Evolutionary conservation across 2,797 vertebrate genomes (phyloP).

Genomic region (Denticeps clupeoides): DNA sequence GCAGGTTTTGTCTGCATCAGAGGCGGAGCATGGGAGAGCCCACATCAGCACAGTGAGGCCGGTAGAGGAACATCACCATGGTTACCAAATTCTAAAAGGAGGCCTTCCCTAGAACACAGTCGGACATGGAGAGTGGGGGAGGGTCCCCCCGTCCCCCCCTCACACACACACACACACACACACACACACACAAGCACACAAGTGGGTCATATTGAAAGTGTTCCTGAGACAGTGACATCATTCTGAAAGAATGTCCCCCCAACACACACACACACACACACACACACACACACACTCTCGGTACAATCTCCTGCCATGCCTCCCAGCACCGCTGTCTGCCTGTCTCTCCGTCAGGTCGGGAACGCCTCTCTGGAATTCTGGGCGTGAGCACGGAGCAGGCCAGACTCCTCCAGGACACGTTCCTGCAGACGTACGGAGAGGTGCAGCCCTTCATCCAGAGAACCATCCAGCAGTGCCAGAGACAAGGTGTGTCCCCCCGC

Average conservation of each 20-base stretch:
- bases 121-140: conserved; percentile 22
- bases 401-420: conserved; percentile 70
- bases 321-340: not conserved
- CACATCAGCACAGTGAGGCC: conserved; percentile 12
- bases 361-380: conserved; percentile 72
- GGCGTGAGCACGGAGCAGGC: conserved; percentile 68
- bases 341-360: conserved; percentile 55
- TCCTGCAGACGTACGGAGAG: conserved; percentile 77
- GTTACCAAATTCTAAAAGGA: conserved; percentile 58
- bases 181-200: not conserved
- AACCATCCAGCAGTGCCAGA: conserved; percentile 66
- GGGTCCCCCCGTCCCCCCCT: conserved; percentile 2
- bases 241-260: conserved; percentile 2
- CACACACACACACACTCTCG: too few species aligned
- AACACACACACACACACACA: not conserved
- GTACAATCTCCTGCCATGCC: not conserved
- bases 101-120: conserved; percentile 46
- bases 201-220: not conserved
- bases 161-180: not conserved
- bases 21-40: conserved; percentile 17
- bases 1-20: too few species aligned
- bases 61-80: conserved; percentile 46
- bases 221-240: conserved; percentile 7
- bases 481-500: conserved; percentile 67
- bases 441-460: conserved; percentile 72